Conservation (phyloP, 2,888 invertebrate species). For the Leucophora obtusa region DNA sequence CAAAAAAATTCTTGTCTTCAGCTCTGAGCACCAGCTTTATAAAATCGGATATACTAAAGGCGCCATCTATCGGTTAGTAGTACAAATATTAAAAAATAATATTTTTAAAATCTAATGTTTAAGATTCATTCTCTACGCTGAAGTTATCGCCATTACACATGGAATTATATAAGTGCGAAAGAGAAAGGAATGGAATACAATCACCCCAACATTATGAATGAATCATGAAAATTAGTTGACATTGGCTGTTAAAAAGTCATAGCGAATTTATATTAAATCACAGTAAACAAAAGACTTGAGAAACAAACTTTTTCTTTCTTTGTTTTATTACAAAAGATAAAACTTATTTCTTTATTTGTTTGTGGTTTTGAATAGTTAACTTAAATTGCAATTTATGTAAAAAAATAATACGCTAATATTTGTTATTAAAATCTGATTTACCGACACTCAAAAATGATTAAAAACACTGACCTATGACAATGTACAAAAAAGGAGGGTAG, state of each 20-base stretch:
- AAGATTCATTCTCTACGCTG: no score
- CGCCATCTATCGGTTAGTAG: no score
- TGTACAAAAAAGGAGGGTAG: slow-evolving; percentile 11
- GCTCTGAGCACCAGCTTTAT: no score
- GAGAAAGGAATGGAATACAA: no score
- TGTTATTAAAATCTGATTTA: neutral
- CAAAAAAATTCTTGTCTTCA: no score
- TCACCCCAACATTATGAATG: no score
- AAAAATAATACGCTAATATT: slow-evolving; percentile 9
- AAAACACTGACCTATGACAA: slow-evolving; percentile 56
- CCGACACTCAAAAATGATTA: slow-evolving; percentile 7
- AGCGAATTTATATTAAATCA: neutral
- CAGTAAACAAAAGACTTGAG: slow-evolving; percentile 41
- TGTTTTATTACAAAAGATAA: neutral
- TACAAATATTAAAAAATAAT: no score
- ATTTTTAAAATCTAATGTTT: no score
- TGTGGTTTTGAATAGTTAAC: neutral
- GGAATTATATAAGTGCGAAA: no score
- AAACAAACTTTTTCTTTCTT: slow-evolving; percentile 4
- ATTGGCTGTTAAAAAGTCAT: neutral
- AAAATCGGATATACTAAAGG: no score
- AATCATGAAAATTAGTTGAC: no score
- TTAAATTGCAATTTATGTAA: neutral
- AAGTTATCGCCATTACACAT: no score
- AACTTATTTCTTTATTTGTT: slow-evolving; percentile 1